Percentiles rank a stretch among this genome's conserved stretches.
phyloP scores from a whole-genome alignment of 2,888 invertebrate genomes.

The Chesias legatella region DNA sequence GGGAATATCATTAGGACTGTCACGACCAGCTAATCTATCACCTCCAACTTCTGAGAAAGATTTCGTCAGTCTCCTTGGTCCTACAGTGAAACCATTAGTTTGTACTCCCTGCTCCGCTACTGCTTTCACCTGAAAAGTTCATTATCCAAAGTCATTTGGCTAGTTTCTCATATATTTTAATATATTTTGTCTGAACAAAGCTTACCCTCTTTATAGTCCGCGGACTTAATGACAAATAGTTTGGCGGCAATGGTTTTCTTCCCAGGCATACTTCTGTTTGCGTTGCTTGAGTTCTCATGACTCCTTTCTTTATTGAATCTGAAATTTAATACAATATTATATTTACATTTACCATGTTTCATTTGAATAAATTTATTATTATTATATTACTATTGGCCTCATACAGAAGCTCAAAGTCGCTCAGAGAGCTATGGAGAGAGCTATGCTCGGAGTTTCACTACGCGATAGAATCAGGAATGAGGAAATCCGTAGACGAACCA shows the following conservation, averaged over 20 bases:
- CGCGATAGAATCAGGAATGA: no score
- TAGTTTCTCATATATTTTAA: no score
- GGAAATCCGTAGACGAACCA: no score
- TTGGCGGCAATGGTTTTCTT: constrained; percentile 85
- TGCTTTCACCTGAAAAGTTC: constrained; percentile 85
- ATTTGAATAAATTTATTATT: no score
- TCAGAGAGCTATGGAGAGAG: no score
- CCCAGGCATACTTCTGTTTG: constrained; percentile 90
- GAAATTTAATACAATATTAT: background rate
- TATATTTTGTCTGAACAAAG: background rate
- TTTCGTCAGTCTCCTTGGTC: constrained; percentile 86
- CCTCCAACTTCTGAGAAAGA: constrained; percentile 88
- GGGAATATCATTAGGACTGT: constrained; percentile 51
- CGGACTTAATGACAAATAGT: constrained; percentile 87
- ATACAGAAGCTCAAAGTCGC: no score
- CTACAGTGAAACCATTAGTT: constrained; percentile 87
- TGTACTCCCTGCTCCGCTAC: constrained; percentile 92
- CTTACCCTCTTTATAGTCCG: constrained; percentile 88
- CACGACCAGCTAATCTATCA: constrained; percentile 57
- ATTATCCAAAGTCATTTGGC: no score
- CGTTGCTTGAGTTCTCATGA: constrained; percentile 96
- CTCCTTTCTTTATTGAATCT: constrained; percentile 90
- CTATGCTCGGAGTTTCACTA: no score
- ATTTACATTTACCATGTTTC: no score
- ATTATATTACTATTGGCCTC: no score